These are phyloP conservation scores for Lithobates pipiens DNA, from an alignment of 2,797 vertebrate species.

Conservation along the genomic window DNA sequence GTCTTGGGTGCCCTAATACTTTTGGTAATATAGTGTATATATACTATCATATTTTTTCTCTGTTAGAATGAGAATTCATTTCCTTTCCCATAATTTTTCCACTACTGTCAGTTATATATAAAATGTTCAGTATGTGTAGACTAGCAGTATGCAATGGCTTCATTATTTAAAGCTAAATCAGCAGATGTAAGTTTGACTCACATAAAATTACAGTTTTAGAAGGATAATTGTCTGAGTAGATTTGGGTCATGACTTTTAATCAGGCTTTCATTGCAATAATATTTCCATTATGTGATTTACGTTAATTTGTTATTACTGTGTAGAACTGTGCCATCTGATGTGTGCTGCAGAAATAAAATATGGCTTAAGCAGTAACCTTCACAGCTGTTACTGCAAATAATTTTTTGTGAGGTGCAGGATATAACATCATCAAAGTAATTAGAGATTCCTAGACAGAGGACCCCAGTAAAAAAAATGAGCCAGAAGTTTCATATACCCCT, in stretches of 20 bases:
- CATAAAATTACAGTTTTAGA: slow-evolving; percentile 49
- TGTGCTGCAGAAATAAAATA: slow-evolving; percentile 23
- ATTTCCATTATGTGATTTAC: slow-evolving; percentile 44
- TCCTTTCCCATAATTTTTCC: background rate
- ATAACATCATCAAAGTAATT: background rate
- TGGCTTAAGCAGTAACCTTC: slow-evolving; percentile 38
- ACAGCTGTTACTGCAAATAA: slow-evolving; percentile 9
- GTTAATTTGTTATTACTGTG: slow-evolving; percentile 30
- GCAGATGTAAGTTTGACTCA: slow-evolving; percentile 47
- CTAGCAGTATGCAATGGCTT: slow-evolving; percentile 8
- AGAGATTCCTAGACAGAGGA: background rate
- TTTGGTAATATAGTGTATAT: no score
- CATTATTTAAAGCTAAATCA: slow-evolving; percentile 45
- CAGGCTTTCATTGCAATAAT: slow-evolving; percentile 32
- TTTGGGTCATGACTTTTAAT: slow-evolving; percentile 54
- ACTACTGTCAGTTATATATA: background rate
- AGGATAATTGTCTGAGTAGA: slow-evolving; percentile 49
- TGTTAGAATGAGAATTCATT: no score
- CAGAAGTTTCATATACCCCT: background rate
- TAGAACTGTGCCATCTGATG: slow-evolving; percentile 23
- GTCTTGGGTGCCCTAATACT: no score
- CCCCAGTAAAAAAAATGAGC: background rate
- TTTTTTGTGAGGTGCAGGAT: background rate
- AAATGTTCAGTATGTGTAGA: background rate
- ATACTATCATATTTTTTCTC: no score